Conservation (phyloP, 2,797 vertebrate species). For the Danio albolineatus region DNA sequence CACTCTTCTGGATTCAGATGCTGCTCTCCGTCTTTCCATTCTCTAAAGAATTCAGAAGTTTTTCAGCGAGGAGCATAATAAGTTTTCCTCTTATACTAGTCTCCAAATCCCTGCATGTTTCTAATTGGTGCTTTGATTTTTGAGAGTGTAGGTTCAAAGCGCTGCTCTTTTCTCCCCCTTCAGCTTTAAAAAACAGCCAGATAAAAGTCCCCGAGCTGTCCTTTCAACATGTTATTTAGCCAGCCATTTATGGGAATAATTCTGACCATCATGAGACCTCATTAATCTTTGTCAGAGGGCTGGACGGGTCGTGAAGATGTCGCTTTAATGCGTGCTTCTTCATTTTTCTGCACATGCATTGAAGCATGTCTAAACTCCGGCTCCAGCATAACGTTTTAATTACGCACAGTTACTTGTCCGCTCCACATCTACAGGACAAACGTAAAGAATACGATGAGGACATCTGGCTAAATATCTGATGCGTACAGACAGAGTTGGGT, state of each 20-base stretch:
- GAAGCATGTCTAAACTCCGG: slow-evolving; percentile 80
- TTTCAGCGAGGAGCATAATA: background rate
- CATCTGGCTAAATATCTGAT: too few relatives aligned
- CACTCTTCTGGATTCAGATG: too few relatives aligned
- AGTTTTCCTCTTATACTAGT: background rate
- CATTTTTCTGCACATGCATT: slow-evolving; percentile 70
- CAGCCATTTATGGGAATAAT: slow-evolving; percentile 77
- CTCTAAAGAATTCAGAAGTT: background rate
- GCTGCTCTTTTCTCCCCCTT: background rate
- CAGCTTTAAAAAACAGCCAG: background rate
- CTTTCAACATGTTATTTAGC: slow-evolving; percentile 69
- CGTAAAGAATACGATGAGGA: too few relatives aligned
- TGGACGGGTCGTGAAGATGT: slow-evolving; percentile 56
- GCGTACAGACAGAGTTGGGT: too few relatives aligned
- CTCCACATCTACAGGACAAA: slow-evolving; percentile 43
- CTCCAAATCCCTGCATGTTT: slow-evolving; percentile 10
- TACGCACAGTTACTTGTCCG: slow-evolving; percentile 76
- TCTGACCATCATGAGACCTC: slow-evolving; percentile 67
- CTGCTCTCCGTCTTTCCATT: too few relatives aligned
- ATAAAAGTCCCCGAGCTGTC: slow-evolving; percentile 59
- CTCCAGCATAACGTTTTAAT: slow-evolving; percentile 83
- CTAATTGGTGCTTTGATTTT: slow-evolving; percentile 12
- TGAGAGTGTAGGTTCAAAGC: slow-evolving; percentile 3
- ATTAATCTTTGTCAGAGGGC: slow-evolving; percentile 76
- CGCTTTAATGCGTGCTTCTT: slow-evolving; percentile 76